Evolutionary conservation across 2,888 invertebrate species (phyloP).

Genomic region (Brenthis daphne): DNA sequence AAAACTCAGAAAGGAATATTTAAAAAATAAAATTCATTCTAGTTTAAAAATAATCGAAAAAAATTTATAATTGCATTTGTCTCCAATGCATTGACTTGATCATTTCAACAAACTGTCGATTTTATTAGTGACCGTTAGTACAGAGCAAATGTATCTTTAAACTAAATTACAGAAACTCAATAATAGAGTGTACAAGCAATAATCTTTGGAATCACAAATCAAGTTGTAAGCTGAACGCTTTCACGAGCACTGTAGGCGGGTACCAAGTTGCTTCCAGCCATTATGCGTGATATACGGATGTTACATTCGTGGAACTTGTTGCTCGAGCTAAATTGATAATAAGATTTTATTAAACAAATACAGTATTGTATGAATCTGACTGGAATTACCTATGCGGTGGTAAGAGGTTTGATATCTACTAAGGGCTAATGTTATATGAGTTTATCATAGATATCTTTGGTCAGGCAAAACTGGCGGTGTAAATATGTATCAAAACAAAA

Average conservation of each 20-base stretch:
- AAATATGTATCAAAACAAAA: no score
- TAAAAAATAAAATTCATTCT: no score
- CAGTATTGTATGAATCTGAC: no score
- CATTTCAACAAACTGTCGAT: slow-evolving; percentile 32
- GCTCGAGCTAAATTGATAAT: slow-evolving; percentile 14
- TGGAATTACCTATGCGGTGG: no score
- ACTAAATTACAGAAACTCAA: slow-evolving; percentile 66
- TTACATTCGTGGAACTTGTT: slow-evolving; percentile 30
- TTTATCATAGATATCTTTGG: no score
- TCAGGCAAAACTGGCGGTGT: no score
- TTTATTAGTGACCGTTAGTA: slow-evolving; percentile 42
- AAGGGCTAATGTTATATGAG: no score
- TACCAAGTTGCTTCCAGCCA: slow-evolving; percentile 71
- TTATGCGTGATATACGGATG: slow-evolving; percentile 51
- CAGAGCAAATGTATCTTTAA: slow-evolving; percentile 55
- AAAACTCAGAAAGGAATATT: no score
- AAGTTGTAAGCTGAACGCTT: slow-evolving; percentile 74
- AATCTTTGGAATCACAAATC: slow-evolving; percentile 79
- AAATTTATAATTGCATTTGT: slow-evolving; percentile 1
- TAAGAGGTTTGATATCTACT: no score
- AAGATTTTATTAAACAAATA: not conserved
- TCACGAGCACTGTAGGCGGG: slow-evolving; percentile 76
- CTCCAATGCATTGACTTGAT: slow-evolving; percentile 7
- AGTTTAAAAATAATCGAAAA: not conserved
- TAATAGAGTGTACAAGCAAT: slow-evolving; percentile 68